Base-by-base conservation (phyloP, 1,140 invertebrate species). In the Aleiodes sp. region DNA sequence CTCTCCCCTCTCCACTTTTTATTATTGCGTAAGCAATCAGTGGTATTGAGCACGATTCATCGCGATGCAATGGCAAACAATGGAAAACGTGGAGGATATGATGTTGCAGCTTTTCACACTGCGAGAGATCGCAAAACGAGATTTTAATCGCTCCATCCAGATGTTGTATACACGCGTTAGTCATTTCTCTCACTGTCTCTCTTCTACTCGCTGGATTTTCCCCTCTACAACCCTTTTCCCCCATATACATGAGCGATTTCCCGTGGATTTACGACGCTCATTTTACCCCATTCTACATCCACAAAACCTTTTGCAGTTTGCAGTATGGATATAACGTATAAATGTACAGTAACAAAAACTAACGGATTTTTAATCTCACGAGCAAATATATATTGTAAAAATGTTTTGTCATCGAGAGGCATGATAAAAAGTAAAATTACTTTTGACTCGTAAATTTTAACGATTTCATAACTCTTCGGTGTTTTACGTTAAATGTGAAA, bases 91-190 rank as follows among this genome's bases (percentile, higher is more conserved):
- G 7, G 21, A 35, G 43, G 26, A 56, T 65, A 65, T 65, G 64
- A 65, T 65, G 64, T 52, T 65, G 46, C 19, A 56, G 31, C 31
- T 31, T 65, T 59, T 59, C 28, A 59, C 43, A 65, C 16, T 65
- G 31, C 28, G 41, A 46, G 64, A 65, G 19, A 65, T 65, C 26
- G 31, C 43, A 65, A 65, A 65, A 65, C 64, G 64, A 65, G 64
- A 56, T 65, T 65, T 65, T 65, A 65, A 65, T 65, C 64, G 64
- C 10, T 35, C n/a, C 64, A 46, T 56, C 56, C 64, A 65, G 64
- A 65, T 65, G 64, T 56, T 65, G 43, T 63, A 63, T 33, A 65
- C n/a, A 65, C 46, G 46, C 46, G 64, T 65, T 65, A 65, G 43
- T 56, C 56, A 59, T 59, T 65, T 33, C 31, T 65, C 64, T 8